These are phyloP conservation scores for Spinibarbus caldwelli DNA, from an alignment of 2,797 vertebrate species.

Conservation along the genomic window DNA sequence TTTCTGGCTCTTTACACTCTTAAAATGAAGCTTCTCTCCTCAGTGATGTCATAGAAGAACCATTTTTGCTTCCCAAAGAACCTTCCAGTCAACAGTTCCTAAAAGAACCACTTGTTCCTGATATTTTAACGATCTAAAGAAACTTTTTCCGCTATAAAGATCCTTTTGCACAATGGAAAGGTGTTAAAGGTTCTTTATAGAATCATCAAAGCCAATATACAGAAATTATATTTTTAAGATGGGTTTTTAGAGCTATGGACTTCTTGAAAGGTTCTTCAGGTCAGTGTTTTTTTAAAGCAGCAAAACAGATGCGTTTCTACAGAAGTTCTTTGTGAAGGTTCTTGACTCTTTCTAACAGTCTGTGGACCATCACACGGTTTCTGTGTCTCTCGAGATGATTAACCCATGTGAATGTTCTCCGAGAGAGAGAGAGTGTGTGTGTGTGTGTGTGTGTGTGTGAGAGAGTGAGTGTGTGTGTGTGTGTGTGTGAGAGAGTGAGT, in stretches of 20 bases:
- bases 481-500: no score
- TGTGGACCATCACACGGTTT: no score
- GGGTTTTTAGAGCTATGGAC: background rate
- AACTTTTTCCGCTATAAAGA: background rate
- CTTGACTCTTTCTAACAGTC: background rate
- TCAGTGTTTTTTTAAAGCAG: background rate
- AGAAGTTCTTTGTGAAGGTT: background rate
- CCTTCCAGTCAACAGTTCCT: background rate
- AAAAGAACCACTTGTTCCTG: background rate
- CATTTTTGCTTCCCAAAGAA: background rate
- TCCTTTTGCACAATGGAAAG: background rate
- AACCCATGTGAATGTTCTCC: no score
- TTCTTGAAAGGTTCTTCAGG: background rate
- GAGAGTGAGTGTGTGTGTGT: background rate
- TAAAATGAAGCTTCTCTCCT: background rate
- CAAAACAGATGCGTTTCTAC: background rate
- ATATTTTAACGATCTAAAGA: background rate
- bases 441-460: background rate
- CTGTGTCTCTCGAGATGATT: background rate
- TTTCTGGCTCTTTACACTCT: background rate
- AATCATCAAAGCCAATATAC: background rate
- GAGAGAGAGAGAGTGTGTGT: constrained; percentile 17
- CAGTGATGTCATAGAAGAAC: background rate
- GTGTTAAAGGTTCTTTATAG: background rate
- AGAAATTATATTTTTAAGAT: background rate